A percentile compares a stretch with the other conserved stretches of the same genome.
These are phyloP conservation scores for Drosophila seclusa DNA, from an alignment of 2,888 invertebrate genomes.

Conservation along the genomic window DNA sequence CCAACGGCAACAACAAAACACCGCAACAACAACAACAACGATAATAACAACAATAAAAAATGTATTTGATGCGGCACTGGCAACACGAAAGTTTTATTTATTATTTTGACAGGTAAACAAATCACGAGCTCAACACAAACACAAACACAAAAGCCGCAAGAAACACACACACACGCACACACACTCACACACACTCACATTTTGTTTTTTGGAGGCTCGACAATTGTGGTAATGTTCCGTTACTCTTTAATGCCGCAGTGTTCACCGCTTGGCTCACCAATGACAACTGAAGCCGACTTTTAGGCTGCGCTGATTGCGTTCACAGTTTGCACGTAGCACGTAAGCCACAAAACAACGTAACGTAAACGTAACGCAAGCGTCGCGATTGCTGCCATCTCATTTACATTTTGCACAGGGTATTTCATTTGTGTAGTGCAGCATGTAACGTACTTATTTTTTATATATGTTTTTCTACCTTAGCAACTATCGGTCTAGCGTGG, in stretches of 20 bases:
- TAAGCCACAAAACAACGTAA: conserved; percentile 19
- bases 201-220: conserved; percentile 26
- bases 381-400: conserved; percentile 27
- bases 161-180: conserved; percentile 32
- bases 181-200: conserved; percentile 57
- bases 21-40: conserved; percentile 34
- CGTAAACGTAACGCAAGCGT: conserved; percentile 26
- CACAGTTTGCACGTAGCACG: conserved; percentile 13
- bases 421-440: too few relatives aligned
- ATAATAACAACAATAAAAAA: conserved; percentile 48
- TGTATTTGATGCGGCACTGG: conserved; percentile 74
- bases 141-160: conserved; percentile 43
- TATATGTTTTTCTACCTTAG: not conserved
- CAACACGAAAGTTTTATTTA: conserved; percentile 80
- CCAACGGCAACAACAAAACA: conserved; percentile 67
- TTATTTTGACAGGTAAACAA: conserved; percentile 81
- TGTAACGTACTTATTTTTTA: too few relatives aligned
- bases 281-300: conserved; percentile 75
- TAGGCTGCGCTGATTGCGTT: conserved; percentile 65
- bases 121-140: conserved; percentile 66
- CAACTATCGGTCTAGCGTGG: not conserved
- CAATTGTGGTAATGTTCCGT: conserved; percentile 16
- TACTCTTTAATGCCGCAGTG: conserved; percentile 41
- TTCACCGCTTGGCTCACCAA: conserved; percentile 50
- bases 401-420: conserved; percentile 33